These are phyloP conservation scores for Corythornis madagascariensis DNA, from an alignment of 2,113 vertebrate species.

Conservation along the genomic window DNA sequence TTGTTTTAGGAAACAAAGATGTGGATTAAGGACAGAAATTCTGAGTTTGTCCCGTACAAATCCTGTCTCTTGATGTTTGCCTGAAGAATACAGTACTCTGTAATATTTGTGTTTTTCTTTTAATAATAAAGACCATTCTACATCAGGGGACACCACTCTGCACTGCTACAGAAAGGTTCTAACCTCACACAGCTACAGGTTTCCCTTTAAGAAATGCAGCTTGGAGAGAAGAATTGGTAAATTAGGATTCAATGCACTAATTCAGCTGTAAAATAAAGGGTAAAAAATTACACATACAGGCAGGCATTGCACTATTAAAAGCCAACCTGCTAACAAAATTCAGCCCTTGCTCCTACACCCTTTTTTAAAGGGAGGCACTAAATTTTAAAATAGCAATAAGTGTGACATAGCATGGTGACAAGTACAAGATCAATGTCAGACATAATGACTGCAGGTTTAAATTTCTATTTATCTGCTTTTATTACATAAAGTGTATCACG, in stretches of 20 bases:
- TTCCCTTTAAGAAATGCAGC: neutral
- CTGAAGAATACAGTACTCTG: neutral
- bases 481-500: neutral
- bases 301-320: conserved; percentile 43
- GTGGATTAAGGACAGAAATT: neutral
- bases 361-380: conserved; percentile 21
- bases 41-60: neutral
- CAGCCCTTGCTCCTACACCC: conserved; percentile 44
- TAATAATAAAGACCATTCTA: neutral
- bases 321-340: conserved; percentile 30
- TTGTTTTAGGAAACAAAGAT: neutral
- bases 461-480: conserved; percentile 29
- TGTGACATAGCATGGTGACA: conserved; percentile 45
- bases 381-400: conserved; percentile 47
- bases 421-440: conserved; percentile 55
- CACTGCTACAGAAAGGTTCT: neutral
- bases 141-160: neutral
- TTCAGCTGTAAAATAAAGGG: neutral
- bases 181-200: neutral
- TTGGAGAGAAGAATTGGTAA: neutral
- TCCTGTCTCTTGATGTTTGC: neutral
- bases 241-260: neutral
- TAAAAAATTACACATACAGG: neutral
- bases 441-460: neutral
- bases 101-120: neutral